A percentile compares a stretch with the other conserved stretches of the same genome.
These are phyloP conservation scores for Ceryle rudis DNA, from an alignment of 2,797 vertebrate species.

Conservation along the genomic window DNA sequence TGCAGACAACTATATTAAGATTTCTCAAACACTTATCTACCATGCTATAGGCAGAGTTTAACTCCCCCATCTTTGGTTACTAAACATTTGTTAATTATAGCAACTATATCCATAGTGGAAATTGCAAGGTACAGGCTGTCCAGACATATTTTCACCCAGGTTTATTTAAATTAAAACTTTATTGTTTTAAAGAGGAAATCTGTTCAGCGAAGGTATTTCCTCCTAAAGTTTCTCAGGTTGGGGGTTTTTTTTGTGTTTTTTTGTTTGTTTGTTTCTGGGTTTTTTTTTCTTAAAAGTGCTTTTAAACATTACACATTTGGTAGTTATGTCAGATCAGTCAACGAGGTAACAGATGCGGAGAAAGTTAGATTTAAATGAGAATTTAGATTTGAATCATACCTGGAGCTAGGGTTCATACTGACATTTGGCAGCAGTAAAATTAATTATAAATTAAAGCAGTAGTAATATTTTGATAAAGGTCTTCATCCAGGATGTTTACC, in stretches of 20 bases:
- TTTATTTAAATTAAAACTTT: neutral
- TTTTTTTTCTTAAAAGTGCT: neutral
- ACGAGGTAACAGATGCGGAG: neutral
- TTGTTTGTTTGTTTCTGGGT: too few relatives aligned
- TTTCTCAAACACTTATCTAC: neutral
- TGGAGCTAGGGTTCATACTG: neutral
- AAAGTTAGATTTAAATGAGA: neutral
- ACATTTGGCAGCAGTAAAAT: neutral
- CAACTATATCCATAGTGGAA: neutral
- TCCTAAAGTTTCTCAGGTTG: neutral
- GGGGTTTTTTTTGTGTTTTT: neutral
- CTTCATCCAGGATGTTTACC: neutral
- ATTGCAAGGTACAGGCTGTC: neutral
- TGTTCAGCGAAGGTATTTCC: neutral
- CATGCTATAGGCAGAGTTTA: neutral
- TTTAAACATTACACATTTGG: neutral
- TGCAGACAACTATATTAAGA: neutral
- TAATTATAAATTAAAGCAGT: neutral
- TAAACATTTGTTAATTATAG: neutral
- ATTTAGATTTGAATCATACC: neutral
- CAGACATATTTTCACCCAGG: neutral
- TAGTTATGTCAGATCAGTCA: neutral
- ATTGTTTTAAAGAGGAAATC: conserved; percentile 25
- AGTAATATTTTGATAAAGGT: neutral
- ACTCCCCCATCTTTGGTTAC: neutral